Percentiles rank a stretch among this genome's conserved stretches.
Conservation (phyloP, 2,888 invertebrate genomes). For the Rhyacophila evoluta region DNA sequence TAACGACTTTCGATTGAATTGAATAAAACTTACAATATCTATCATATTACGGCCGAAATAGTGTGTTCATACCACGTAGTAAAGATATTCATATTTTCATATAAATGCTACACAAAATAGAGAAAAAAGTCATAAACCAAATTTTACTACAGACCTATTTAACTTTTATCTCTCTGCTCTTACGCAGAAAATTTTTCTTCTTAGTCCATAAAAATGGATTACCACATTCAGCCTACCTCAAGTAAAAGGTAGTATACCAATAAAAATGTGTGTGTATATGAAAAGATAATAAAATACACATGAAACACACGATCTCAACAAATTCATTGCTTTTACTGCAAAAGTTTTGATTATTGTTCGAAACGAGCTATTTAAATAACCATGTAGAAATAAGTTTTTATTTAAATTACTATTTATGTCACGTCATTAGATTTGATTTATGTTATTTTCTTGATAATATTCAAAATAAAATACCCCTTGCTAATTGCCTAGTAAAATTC, state of each 20-base stretch:
- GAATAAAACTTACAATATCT: too few species aligned
- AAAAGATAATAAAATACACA: background rate
- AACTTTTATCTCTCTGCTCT: conserved; percentile 6
- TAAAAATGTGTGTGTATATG: background rate
- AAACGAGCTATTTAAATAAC: too few species aligned
- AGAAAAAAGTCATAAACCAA: conserved; percentile 22
- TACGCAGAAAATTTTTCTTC: conserved; percentile 6
- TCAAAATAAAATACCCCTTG: too few species aligned
- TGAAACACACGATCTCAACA: background rate
- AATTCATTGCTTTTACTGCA: background rate
- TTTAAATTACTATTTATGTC: too few species aligned
- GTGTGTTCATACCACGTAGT: background rate
- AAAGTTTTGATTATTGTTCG: too few species aligned
- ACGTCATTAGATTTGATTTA: too few species aligned
- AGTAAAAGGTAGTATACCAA: conserved; percentile 18
- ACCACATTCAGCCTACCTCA: background rate
- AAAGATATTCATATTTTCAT: background rate
- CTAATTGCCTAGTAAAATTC: too few species aligned
- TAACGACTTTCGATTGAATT: too few species aligned
- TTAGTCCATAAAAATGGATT: conserved; percentile 14
- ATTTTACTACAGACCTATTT: conserved; percentile 13
- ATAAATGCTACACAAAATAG: background rate
- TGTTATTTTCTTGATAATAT: too few species aligned
- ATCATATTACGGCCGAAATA: too few species aligned
- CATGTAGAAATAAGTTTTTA: too few species aligned